Percentiles rank a stretch among this genome's conserved stretches.
phyloP scores from a whole-genome alignment of 2,888 invertebrate species.

The Acronicta leporina region DNA sequence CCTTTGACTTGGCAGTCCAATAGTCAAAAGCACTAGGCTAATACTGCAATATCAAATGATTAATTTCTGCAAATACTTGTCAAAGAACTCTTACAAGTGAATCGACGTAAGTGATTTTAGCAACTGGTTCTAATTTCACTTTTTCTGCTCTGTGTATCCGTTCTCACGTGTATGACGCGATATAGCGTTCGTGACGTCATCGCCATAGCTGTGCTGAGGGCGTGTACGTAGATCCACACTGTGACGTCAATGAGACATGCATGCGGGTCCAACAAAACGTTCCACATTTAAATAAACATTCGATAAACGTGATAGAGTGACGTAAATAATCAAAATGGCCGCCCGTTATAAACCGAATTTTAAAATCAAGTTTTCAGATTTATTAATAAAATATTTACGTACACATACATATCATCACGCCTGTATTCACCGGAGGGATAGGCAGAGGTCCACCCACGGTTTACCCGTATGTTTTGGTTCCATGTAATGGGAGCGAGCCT shows the following conservation, averaged over 20 bases:
- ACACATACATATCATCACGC: too few species aligned
- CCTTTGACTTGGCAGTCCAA: too few species aligned
- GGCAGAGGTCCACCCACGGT: too few species aligned
- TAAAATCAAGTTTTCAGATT: too few species aligned
- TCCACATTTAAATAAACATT: not conserved
- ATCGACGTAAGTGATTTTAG: not conserved
- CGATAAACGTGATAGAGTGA: slow-evolving; percentile 11
- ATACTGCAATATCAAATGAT: too few species aligned
- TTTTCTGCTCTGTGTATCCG: slow-evolving; percentile 16
- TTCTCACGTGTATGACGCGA: slow-evolving; percentile 25
- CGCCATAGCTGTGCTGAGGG: slow-evolving; percentile 8
- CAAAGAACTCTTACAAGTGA: not conserved
- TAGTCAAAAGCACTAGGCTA: too few species aligned
- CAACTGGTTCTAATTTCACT: slow-evolving; percentile 23
- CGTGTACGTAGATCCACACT: not conserved
- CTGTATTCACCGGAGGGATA: too few species aligned
- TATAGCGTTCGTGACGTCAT: slow-evolving; percentile 24
- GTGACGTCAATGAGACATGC: slow-evolving; percentile 30
- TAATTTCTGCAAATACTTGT: too few species aligned
- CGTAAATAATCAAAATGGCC: slow-evolving; percentile 20
- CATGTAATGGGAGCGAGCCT: too few species aligned
- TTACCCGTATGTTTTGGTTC: too few species aligned
- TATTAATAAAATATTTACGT: too few species aligned
- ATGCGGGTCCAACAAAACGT: not conserved
- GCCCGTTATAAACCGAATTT: not conserved